Conservation (phyloP, 2,888 invertebrate genomes). For the Lithophane socia region DNA sequence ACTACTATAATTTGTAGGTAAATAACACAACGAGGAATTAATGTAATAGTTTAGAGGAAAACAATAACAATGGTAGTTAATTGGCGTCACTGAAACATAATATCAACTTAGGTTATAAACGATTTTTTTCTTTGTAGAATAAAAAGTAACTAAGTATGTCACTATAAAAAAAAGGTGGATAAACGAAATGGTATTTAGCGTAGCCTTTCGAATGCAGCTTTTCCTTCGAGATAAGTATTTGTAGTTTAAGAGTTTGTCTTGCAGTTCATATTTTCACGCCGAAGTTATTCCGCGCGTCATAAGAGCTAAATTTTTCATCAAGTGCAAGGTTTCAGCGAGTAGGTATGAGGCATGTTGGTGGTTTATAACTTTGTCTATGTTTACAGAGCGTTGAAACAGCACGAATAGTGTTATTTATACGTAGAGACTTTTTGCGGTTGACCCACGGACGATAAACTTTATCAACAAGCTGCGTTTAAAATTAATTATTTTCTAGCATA, state of each 20-base stretch:
- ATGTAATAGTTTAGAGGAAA: slow-evolving; percentile 30
- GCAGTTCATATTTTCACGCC: slow-evolving; percentile 10
- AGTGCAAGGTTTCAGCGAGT: slow-evolving; percentile 26
- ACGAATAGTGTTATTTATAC: neutral
- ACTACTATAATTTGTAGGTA: slow-evolving; percentile 18
- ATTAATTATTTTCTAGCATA: slow-evolving; percentile 50
- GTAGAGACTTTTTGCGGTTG: slow-evolving; percentile 17
- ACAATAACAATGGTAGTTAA: slow-evolving; percentile 28
- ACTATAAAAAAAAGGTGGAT: neutral
- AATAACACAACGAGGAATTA: slow-evolving; percentile 22
- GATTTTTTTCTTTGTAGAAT: neutral
- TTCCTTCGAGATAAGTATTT: neutral
- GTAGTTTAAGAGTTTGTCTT: slow-evolving; percentile 10
- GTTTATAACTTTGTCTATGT: slow-evolving; percentile 32
- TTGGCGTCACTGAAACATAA: slow-evolving; percentile 28
- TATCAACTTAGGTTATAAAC: slow-evolving; percentile 16
- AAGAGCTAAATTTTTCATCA: slow-evolving; percentile 37
- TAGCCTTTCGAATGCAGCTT: slow-evolving; percentile 8
- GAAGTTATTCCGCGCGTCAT: neutral
- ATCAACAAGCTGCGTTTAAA: slow-evolving; percentile 50
- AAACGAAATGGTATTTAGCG: too few relatives aligned
- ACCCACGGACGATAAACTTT: slow-evolving; percentile 29
- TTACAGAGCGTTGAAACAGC: slow-evolving; percentile 12
- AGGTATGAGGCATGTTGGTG: neutral
- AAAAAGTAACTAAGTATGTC: neutral